A percentile compares a stretch with the other conserved stretches of the same genome.
Conservation (phyloP, 2,113 vertebrate species). For the Tachysurus vachellii region DNA sequence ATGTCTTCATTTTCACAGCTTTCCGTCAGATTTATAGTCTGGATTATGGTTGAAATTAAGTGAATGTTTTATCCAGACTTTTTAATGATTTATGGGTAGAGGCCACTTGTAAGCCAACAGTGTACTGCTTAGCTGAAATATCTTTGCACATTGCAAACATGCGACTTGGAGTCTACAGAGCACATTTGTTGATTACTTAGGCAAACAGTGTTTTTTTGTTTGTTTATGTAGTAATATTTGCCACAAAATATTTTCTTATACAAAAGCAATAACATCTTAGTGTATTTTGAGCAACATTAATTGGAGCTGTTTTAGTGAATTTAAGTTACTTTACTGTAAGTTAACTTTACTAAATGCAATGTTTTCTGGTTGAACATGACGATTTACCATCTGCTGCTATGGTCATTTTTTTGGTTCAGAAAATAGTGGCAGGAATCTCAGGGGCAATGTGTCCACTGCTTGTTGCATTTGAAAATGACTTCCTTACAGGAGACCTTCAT, state of each 20-base stretch:
- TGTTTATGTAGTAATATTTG: neutral
- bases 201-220: neutral
- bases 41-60: neutral
- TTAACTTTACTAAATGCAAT: neutral
- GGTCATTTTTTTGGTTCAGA: neutral
- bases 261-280: neutral
- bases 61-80: neutral
- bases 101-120: neutral
- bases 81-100: neutral
- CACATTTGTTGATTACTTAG: neutral
- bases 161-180: neutral
- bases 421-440: neutral
- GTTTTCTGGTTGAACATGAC: neutral
- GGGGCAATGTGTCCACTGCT: neutral
- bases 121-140: neutral
- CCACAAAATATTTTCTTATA: neutral
- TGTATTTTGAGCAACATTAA: neutral
- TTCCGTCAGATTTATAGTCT: neutral
- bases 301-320: neutral
- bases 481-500: neutral
- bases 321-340: neutral
- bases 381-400: neutral
- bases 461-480: neutral
- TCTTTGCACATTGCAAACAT: neutral
- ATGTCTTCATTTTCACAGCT: neutral